Base-by-base conservation (phyloP, 2,888 invertebrate species). In the Archaeoteleia sp. region DNA sequence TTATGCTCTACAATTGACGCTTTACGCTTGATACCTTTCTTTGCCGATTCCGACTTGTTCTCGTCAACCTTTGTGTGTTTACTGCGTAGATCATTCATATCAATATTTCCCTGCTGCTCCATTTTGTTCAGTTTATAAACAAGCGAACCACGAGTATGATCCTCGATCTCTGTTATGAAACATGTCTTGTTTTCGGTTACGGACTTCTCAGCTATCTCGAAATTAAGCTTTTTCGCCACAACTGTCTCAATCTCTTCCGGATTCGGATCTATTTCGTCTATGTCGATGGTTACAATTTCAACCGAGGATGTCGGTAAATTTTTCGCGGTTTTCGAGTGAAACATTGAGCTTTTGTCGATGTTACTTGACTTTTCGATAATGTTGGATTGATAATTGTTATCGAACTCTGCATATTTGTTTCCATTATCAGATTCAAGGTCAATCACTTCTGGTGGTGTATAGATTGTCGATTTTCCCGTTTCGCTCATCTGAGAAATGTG, bases 221-320 rank as follows among this genome's bases (percentile, higher is more conserved):
- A 88, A 35, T 87, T 85, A 57, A 88, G 76, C 75, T 87, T 78
- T 20, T 80, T 80, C 0, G 62, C 72, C 2, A 70, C 25, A 7
- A 40, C n/a, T 25, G 39, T 75, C 49, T 60, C 72, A 45, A 70
- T 71, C 15, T 67, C 71, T 5, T 57, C 39, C 4, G 81, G 79
- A 43, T 73, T 67, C 20, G 32, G 55, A 12, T 4, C 23, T 53
- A 12, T 1, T 13, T 65, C 37, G 9, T n/a, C 55, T 37, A 1
- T 54, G 67, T 0, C 58, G 57, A 10, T 67, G 23, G 4, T 23
- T 23, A 5, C 7, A 7, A 23, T 23, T 23, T 23, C 7, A 23
- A 23, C 23, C 4, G 7, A 4, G 23, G 7, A 23, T 4, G 23
- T 23, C 7, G 23, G 3, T 23, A 7, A 42, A 73, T 49, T 42